A percentile compares a stretch with the other conserved stretches of the same genome.
Evolutionary conservation across 2,888 invertebrate genomes (phyloP).

Genomic region (Cantharis lateralis): DNA sequence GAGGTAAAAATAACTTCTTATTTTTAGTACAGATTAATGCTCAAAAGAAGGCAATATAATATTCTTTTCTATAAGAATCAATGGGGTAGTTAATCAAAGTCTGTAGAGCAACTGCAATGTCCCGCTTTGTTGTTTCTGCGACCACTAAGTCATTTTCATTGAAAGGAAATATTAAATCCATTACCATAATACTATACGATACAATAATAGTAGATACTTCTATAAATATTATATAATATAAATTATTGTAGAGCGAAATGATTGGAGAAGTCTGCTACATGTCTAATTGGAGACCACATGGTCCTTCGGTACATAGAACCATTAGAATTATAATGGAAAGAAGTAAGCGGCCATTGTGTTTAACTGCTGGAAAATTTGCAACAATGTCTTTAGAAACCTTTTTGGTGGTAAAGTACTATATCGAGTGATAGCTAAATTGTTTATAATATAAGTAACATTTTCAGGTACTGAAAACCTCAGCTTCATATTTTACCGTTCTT

Average conservation of each 20-base stretch:
- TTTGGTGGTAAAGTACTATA: not conserved
- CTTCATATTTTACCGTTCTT: not conserved
- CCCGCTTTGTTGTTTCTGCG: too few relatives aligned
- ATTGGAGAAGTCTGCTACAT: not conserved
- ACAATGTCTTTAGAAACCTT: not conserved
- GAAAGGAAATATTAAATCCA: too few relatives aligned
- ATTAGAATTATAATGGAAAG: not conserved
- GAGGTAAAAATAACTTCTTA: not conserved
- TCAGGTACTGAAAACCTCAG: not conserved
- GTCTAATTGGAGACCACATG: not conserved
- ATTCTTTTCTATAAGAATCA: too few relatives aligned
- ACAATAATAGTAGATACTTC: too few relatives aligned
- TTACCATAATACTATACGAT: too few relatives aligned
- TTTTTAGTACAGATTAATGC: too few relatives aligned
- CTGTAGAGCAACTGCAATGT: too few relatives aligned
- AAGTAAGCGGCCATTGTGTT: not conserved
- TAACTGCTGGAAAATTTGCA: not conserved
- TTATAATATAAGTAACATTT: not conserved
- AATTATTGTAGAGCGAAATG: not conserved
- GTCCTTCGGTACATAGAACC: not conserved
- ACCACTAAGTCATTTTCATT: too few relatives aligned
- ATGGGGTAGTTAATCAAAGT: too few relatives aligned
- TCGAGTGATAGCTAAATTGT: not conserved
- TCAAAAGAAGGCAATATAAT: too few relatives aligned
- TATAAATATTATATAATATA: too few relatives aligned